Evolutionary conservation across 2,113 vertebrate species (phyloP).

Genomic region (Lepus europaeus): DNA sequence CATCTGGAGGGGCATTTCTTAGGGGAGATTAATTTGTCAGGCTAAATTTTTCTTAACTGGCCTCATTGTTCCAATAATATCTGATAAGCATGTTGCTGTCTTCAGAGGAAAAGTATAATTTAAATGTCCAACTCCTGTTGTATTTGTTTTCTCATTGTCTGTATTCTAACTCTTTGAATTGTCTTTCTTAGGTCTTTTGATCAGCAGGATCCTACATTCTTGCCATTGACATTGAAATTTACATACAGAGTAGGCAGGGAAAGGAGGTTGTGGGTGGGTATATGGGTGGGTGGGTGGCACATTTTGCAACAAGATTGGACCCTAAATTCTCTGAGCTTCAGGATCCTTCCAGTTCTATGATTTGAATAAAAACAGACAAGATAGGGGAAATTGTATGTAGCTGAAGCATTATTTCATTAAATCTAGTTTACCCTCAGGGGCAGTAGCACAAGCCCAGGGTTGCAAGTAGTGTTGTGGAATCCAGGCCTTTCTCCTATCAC

Average conservation of each 20-base stretch:
- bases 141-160: not conserved
- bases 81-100: not conserved
- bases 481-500: not conserved
- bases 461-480: not conserved
- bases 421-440: not conserved
- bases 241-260: not conserved
- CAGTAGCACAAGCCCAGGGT: not conserved
- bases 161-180: not conserved
- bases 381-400: not conserved
- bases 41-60: not conserved
- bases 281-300: not conserved
- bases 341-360: not conserved
- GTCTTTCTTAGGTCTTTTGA: not conserved
- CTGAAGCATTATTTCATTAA: not conserved
- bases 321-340: not conserved
- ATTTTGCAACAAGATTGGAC: not conserved
- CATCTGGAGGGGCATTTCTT: not conserved
- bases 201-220: not conserved
- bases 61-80: slow-evolving; percentile 29
- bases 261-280: no score
- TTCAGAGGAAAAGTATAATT: not conserved
- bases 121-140: not conserved
- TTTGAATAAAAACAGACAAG: not conserved
- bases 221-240: not conserved
- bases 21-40: not conserved